A percentile compares a stretch with the other conserved stretches of the same genome.
Evolutionary conservation across 1,140 invertebrate species (phyloP).

Genomic region (Arctopsyche grandis): DNA sequence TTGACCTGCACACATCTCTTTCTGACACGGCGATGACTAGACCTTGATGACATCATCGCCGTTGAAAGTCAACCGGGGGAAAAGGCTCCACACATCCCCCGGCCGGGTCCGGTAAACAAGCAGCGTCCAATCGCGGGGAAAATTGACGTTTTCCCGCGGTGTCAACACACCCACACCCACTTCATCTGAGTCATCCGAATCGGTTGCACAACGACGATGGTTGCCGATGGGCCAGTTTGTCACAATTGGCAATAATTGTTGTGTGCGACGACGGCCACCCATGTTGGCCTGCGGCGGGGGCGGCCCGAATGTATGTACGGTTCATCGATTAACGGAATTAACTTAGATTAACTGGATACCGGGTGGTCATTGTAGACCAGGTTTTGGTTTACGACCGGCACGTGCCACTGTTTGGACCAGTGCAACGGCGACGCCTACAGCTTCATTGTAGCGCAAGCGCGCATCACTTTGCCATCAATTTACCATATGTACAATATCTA

Average conservation of each 20-base stretch:
- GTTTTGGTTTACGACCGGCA: slow-evolving; percentile 44
- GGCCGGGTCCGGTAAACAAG: not conserved
- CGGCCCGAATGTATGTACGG: slow-evolving; percentile 25
- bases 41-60: too few relatives aligned
- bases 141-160: slow-evolving; percentile 13
- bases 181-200: not conserved
- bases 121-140: not conserved
- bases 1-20: too few relatives aligned
- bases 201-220: not conserved
- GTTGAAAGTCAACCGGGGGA: too few relatives aligned
- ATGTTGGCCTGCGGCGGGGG: slow-evolving; percentile 33
- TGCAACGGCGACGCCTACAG: not conserved
- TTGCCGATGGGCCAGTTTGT: not conserved
- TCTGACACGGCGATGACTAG: too few relatives aligned
- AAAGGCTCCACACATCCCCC: too few relatives aligned
- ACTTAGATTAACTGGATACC: slow-evolving; percentile 51
- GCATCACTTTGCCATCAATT: not conserved
- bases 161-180: not conserved
- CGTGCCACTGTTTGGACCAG: slow-evolving; percentile 25
- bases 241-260: slow-evolving; percentile 50
- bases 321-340: slow-evolving; percentile 54
- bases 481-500: not conserved
- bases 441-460: too few relatives aligned
- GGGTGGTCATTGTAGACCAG: not conserved
- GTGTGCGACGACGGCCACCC: slow-evolving; percentile 49